Percentiles rank a stretch among this genome's conserved stretches.
Evolutionary conservation across 1,140 invertebrate genomes (phyloP).

Genomic region (Metaphire vulgaris): DNA sequence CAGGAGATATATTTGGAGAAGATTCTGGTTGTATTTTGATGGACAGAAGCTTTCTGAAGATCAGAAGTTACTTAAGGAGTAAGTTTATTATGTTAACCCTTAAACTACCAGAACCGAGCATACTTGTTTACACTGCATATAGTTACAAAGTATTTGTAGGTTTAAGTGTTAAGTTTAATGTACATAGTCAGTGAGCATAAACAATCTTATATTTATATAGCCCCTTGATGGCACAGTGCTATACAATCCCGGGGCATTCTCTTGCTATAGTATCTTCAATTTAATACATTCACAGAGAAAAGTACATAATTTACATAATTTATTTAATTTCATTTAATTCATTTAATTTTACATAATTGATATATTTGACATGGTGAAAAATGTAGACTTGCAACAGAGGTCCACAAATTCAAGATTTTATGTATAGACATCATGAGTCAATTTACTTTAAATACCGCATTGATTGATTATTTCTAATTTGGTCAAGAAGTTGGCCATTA

Average conservation of each 20-base stretch:
- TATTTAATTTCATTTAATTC: no score
- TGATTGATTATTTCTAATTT: not conserved
- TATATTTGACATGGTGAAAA: not conserved
- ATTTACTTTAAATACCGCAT: not conserved
- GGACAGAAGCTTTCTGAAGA: constrained; percentile 59
- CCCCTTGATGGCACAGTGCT: not conserved
- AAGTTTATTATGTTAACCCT: constrained; percentile 34
- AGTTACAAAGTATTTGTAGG: not conserved
- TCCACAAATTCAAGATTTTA: no score
- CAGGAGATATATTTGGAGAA: constrained; percentile 65
- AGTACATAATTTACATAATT: no score
- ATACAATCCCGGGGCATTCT: not conserved
- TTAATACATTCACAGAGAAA: no score
- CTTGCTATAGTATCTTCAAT: not conserved
- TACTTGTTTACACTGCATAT: not conserved
- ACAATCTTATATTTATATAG: not conserved
- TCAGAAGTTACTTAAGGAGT: constrained; percentile 57
- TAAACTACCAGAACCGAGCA: no score
- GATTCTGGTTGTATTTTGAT: constrained; percentile 60
- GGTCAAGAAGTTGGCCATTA: not conserved
- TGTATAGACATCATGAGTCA: not conserved
- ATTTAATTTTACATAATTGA: not conserved
- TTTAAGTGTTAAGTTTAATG: not conserved
- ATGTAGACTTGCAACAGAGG: no score
- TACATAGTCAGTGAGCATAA: not conserved